Percentiles rank a stretch among this genome's conserved stretches.
These are phyloP conservation scores for Smutsia temminckii DNA, from an alignment of 2,797 vertebrate genomes.

Conservation along the genomic window DNA sequence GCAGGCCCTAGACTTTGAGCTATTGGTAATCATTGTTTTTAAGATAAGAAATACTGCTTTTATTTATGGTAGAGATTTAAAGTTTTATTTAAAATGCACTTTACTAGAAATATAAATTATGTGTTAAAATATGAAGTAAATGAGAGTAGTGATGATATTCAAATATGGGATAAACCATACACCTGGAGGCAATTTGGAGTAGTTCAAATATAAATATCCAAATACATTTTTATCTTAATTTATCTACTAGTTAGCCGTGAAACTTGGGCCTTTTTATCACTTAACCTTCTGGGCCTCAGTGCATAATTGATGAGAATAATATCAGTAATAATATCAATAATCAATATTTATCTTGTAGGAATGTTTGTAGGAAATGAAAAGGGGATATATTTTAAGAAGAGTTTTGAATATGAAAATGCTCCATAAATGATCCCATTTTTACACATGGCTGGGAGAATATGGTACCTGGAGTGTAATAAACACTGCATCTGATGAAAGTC, in stretches of 20 bases:
- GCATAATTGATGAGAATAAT: background rate
- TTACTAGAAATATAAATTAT: background rate
- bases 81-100: background rate
- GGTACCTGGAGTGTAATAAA: background rate
- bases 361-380: background rate
- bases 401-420: background rate
- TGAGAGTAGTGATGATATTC: background rate
- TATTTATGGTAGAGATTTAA: background rate
- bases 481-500: background rate
- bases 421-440: background rate
- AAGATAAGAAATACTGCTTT: background rate
- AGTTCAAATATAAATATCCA: background rate
- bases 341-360: background rate
- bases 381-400: background rate
- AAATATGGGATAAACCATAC: background rate
- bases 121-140: background rate
- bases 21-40: background rate
- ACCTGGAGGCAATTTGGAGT: background rate
- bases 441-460: background rate
- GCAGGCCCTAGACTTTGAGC: background rate
- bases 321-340: no score
- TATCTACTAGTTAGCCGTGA: background rate
- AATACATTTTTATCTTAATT: background rate
- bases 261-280: background rate
- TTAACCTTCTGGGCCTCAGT: background rate